A percentile compares a stretch with the other conserved stretches of the same genome.
Evolutionary conservation across 2,113 vertebrate genomes (phyloP).

Genomic region (Miniopterus natalensis): DNA sequence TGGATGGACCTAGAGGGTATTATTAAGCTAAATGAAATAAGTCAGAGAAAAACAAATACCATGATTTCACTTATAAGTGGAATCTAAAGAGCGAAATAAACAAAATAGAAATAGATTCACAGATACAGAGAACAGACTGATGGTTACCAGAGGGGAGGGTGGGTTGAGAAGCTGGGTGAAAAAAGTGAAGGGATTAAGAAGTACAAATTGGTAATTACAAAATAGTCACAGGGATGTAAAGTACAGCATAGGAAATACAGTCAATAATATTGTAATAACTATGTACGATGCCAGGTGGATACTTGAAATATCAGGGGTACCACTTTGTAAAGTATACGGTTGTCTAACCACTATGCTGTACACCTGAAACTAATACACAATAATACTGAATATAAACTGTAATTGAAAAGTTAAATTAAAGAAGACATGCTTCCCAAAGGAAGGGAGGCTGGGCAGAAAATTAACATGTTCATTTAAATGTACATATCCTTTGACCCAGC

Average conservation of each 20-base stretch:
- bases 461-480: conserved; percentile 22
- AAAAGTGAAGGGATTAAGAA: not conserved
- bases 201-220: not conserved
- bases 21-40: not conserved
- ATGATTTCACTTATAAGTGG: not conserved
- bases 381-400: not conserved
- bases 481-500: not conserved
- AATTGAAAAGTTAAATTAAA: not conserved
- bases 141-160: not conserved
- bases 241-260: not conserved
- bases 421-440: conserved; percentile 13
- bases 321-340: not conserved
- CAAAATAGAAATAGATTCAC: not conserved
- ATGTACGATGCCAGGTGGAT: not conserved
- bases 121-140: not conserved
- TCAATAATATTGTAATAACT: not conserved
- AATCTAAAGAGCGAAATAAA: not conserved
- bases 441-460: conserved; percentile 46
- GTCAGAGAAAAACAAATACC: not conserved
- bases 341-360: not conserved
- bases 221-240: not conserved
- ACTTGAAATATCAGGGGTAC: not conserved
- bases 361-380: not conserved
- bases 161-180: not conserved
- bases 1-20: not conserved